Base-by-base conservation (phyloP, 2,888 invertebrate species). In the Alitta virens region DNA sequence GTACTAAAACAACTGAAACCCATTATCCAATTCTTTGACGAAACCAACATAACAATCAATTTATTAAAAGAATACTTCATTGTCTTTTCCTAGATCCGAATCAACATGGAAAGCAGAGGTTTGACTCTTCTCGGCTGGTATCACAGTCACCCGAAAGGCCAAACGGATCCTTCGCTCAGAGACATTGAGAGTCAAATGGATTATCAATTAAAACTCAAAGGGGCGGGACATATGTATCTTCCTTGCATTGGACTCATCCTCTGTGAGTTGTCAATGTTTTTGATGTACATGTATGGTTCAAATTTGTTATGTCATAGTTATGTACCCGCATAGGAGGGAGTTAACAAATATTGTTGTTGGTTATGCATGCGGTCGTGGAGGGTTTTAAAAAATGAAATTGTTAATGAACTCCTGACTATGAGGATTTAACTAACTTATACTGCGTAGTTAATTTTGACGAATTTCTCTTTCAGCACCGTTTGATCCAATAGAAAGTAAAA, bases 171-270 rank as follows among this genome's bases (percentile, higher is more conserved):
- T 14, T 83, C 84, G 14, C 73, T 84, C 5, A 85, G 92, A 59
- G 96, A 97, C 79, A 91, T 95, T 62, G 94, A 95, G 78, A 89
- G 91, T 63, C 96, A 97, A 82, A 84, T 97, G 68, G 94, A 95
- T 75, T 94, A 95, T 83, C 94, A 97, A 83, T 91, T 96, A 62
- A 90, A 90, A 78, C 92, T 96, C 91, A 91, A 94, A 74, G 95
- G 95, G 2, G 88, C 89, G 2, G 90, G 90, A 33, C 94, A 94
- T 84, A 89, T 91, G 68, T 96, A 95, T 76, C 90, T 91, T 43
- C 96, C 96, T 2, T 95, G 95, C 77, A 87, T 96, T 72, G 95
- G 94, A 59, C 86, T 95, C 52, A 93, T 96, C 76, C 89, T 92
- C 75, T 93, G 94, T 95, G 85, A 89, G 91, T 58, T 38, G 43